Conservation (phyloP, 2,888 invertebrate genomes). For the Melitaea athalia region DNA sequence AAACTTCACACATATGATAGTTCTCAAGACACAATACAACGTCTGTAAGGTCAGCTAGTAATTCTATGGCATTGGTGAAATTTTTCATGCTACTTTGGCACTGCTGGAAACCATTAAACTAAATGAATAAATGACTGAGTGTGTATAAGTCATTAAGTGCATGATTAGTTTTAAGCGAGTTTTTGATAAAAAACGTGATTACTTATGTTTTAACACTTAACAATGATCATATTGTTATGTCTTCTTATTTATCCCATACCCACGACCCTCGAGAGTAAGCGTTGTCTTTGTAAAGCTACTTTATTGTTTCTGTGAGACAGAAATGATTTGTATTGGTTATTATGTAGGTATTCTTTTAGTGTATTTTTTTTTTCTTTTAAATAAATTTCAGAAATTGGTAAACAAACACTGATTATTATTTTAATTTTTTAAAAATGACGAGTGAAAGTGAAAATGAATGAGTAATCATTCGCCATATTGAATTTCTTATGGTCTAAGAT, state of each 20-base stretch:
- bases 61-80: too few relatives aligned
- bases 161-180: neutral
- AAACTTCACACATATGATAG: too few relatives aligned
- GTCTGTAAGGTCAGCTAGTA: too few relatives aligned
- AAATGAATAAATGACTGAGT: too few relatives aligned
- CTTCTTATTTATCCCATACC: conserved; percentile 22
- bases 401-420: neutral
- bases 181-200: conserved; percentile 3
- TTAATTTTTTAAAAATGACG: neutral
- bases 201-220: conserved; percentile 17
- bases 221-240: conserved; percentile 32
- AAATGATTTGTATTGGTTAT: conserved; percentile 4
- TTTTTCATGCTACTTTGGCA: too few relatives aligned
- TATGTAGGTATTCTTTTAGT: conserved; percentile 3
- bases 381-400: neutral
- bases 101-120: too few relatives aligned
- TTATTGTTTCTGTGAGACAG: conserved; percentile 32
- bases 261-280: conserved; percentile 37
- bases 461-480: neutral
- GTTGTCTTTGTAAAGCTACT: conserved; percentile 23
- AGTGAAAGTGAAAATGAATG: neutral
- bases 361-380: neutral
- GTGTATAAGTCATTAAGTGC: neutral
- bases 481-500: too few relatives aligned
- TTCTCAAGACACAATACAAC: too few relatives aligned